These are phyloP conservation scores for Aphis gossypii DNA, from an alignment of 1,140 invertebrate genomes.

Conservation along the genomic window DNA sequence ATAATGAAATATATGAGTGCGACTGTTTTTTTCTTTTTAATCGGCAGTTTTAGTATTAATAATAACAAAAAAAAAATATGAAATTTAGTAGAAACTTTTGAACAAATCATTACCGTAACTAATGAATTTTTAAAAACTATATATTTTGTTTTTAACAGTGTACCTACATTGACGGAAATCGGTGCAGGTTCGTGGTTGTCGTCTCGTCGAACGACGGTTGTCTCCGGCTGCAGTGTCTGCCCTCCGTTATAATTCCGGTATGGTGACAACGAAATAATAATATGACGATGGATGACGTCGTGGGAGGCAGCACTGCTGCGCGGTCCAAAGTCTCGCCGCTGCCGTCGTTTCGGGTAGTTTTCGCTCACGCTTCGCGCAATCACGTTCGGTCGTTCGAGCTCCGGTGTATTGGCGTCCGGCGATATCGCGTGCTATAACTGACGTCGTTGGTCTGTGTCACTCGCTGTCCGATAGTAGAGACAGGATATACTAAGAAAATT, in stretches of 20 bases:
- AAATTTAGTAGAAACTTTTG: not conserved
- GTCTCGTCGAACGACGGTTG: not conserved
- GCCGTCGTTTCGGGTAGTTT: conserved; percentile 29
- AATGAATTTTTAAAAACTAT: not conserved
- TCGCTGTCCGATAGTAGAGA: not conserved
- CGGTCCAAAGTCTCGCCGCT: not conserved
- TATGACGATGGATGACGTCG: not conserved
- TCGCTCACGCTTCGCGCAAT: conserved; percentile 22
- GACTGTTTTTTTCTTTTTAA: not conserved
- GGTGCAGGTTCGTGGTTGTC: not conserved
- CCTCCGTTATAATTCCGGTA: not conserved
- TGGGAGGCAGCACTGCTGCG: conserved; percentile 48
- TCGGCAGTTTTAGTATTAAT: not conserved
- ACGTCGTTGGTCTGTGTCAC: not conserved
- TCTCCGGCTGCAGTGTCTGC: not conserved
- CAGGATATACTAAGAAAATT: not conserved
- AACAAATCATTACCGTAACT: not conserved
- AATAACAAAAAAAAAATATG: not conserved
- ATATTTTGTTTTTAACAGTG: not conserved
- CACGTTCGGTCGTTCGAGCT: not conserved
- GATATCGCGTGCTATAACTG: not conserved
- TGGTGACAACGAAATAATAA: not conserved
- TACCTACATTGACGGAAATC: not conserved
- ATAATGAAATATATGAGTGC: not conserved
- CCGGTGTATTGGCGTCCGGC: not conserved